A percentile compares a stretch with the other conserved stretches of the same genome.
Evolutionary conservation across 1,140 invertebrate species (phyloP).

Genomic region (Drosophila leontia): DNA sequence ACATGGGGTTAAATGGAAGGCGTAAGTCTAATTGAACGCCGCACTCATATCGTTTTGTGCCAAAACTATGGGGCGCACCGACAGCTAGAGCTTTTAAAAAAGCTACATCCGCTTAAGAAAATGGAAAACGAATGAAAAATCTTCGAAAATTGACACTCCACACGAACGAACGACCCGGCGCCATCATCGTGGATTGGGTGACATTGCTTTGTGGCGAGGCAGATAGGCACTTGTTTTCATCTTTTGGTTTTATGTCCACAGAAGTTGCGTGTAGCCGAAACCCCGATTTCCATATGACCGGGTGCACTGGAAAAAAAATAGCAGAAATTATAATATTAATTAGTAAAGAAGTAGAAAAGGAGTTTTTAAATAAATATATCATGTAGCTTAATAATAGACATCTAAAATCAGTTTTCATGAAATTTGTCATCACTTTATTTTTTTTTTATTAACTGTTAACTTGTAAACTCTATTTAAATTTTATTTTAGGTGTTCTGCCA

Average conservation of each 20-base stretch:
- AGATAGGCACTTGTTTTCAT: slow-evolving; percentile 27
- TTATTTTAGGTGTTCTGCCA: slow-evolving; percentile 3
- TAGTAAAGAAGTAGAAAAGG: too few relatives aligned
- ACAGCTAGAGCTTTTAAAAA: slow-evolving; percentile 39
- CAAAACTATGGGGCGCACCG: slow-evolving; percentile 21
- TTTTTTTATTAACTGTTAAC: accelerated
- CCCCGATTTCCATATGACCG: slow-evolving; percentile 41
- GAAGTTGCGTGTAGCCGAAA: slow-evolving; percentile 65
- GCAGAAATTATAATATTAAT: background rate
- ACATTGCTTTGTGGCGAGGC: slow-evolving; percentile 66
- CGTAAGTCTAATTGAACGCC: slow-evolving; percentile 56
- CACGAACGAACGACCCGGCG: slow-evolving; percentile 43
- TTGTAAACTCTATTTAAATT: background rate
- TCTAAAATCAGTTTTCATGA: background rate
- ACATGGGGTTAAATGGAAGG: slow-evolving; percentile 58
- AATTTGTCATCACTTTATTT: background rate
- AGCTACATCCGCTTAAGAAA: slow-evolving; percentile 47
- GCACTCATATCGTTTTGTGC: slow-evolving; percentile 51
- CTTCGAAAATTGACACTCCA: slow-evolving; percentile 42
- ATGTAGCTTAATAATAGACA: background rate
- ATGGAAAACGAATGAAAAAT: slow-evolving; percentile 51
- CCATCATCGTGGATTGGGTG: slow-evolving; percentile 48
- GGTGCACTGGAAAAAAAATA: slow-evolving; percentile 18
- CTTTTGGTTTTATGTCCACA: slow-evolving; percentile 28
- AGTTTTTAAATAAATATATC: background rate